Conservation (phyloP, 2,113 vertebrate species). For the Phyllopteryx taeniolatus region DNA sequence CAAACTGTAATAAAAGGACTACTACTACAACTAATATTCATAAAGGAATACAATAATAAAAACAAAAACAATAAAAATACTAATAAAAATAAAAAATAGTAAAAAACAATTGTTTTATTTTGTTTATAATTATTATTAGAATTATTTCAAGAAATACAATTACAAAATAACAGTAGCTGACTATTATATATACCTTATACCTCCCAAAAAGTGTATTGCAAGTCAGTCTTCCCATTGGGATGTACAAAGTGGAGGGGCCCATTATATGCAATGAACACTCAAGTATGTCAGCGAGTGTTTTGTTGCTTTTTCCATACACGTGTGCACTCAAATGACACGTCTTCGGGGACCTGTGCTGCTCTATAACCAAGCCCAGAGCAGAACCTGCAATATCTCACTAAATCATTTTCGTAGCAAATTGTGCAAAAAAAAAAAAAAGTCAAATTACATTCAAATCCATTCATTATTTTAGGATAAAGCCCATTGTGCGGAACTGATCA, state of each 20-base stretch:
- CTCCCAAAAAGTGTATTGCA: background rate
- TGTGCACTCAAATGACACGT: slow-evolving; percentile 25
- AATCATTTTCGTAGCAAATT: background rate
- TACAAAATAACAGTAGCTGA: background rate
- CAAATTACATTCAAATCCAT: too few species aligned
- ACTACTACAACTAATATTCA: too few species aligned
- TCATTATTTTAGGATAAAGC: background rate
- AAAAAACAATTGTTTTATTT: too few species aligned
- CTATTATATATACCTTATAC: background rate
- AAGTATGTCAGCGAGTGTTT: slow-evolving; percentile 54
- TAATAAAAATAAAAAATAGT: too few species aligned
- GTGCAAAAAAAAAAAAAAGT: background rate
- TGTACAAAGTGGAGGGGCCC: slow-evolving; percentile 11
- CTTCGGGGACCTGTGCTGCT: slow-evolving; percentile 21
- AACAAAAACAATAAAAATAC: too few species aligned
- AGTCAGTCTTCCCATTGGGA: slow-evolving; percentile 17
- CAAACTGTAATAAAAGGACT: too few species aligned
- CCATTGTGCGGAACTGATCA: background rate
- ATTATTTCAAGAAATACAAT: background rate
- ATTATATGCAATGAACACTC: slow-evolving; percentile 30
- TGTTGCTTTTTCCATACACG: slow-evolving; percentile 44
- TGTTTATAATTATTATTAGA: too few species aligned
- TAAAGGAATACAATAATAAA: too few species aligned
- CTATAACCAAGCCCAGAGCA: background rate
- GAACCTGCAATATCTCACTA: background rate